These are phyloP conservation scores for Balearica regulorum DNA, from an alignment of 2,797 vertebrate species.

Conservation along the genomic window DNA sequence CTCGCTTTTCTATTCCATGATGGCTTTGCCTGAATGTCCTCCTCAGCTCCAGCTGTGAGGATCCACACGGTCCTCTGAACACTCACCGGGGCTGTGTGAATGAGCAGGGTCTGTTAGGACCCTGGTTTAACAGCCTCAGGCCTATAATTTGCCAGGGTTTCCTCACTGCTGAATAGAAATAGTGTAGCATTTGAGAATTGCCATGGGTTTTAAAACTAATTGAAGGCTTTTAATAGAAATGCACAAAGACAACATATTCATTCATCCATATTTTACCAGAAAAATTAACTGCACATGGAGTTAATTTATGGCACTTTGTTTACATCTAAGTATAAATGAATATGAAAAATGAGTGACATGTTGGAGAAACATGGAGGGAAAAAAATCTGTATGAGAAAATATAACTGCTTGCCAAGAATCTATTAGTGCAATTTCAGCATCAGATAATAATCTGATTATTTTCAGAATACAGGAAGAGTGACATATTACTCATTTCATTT, in stretches of 20 bases:
- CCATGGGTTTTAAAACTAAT: background rate
- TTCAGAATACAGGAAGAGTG: background rate
- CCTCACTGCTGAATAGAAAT: background rate
- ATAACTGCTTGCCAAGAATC: background rate
- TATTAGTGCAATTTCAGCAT: background rate
- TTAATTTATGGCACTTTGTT: slow-evolving; percentile 40
- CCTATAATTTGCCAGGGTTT: background rate
- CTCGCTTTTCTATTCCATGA: background rate
- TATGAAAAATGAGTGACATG: slow-evolving; percentile 4
- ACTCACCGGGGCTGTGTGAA: background rate
- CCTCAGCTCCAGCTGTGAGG: background rate
- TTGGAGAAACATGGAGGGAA: background rate
- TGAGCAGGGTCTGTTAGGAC: background rate
- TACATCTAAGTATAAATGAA: slow-evolving; percentile 7
- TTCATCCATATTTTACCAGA: slow-evolving; percentile 13
- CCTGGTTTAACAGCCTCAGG: background rate
- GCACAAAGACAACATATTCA: background rate
- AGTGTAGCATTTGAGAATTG: background rate
- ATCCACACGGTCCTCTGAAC: background rate
- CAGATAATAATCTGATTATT: slow-evolving; percentile 10
- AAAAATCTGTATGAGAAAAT: background rate
- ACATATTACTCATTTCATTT: background rate
- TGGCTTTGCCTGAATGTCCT: background rate
- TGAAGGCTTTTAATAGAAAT: slow-evolving; percentile 10
- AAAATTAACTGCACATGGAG: background rate